Base-by-base conservation (phyloP, 2,888 invertebrate genomes). In the Parnassius smintheus region DNA sequence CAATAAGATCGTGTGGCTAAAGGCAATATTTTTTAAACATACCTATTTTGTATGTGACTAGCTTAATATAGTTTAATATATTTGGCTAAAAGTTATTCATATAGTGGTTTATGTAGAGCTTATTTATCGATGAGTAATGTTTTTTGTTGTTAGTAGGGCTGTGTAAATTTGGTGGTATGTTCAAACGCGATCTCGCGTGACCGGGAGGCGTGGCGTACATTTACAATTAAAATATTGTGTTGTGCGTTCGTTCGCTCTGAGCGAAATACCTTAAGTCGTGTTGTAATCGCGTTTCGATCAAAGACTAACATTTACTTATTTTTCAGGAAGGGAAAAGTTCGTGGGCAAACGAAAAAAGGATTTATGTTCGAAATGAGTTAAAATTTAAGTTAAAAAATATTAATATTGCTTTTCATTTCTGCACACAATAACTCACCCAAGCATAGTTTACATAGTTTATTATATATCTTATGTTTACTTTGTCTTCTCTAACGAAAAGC, bases 161-260 rank as follows among this genome's bases (percentile, higher is more conserved):
- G 64, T 68, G 70, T 72, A 70, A 70, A 72, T 75, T 71, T 64
- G 70, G 71, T 62, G 67, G 71, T 72, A 65, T 72, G 72, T 67
- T 59, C 74, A 79, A 91, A 91, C 91, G 91, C 91, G 85, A 91
- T 86, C 82, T 92, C 76, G 91, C 92, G 92, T 92, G 92, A 84
- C 87, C 65, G 65, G 73, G 72, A 82, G 89, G 91, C 86, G 91
- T 81, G 83, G 86, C 78, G 69, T 80, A 73, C 82, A 82, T 84
- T 88, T 83, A 86, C 84, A 88, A 88, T 87, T 90, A 90, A 85
- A 90, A 90, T 85, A 86, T 84, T 82, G 85, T 81, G 75, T 76
- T 76, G 77, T 70, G 73, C 69, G 75, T 70, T 72, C 62, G 68
- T 59, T 62, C 49, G 52, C 58, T 64, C 57, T 64, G 66, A 63